Base-by-base conservation (phyloP, 2,113 vertebrate species). In the Dendrocopos noguchii region DNA sequence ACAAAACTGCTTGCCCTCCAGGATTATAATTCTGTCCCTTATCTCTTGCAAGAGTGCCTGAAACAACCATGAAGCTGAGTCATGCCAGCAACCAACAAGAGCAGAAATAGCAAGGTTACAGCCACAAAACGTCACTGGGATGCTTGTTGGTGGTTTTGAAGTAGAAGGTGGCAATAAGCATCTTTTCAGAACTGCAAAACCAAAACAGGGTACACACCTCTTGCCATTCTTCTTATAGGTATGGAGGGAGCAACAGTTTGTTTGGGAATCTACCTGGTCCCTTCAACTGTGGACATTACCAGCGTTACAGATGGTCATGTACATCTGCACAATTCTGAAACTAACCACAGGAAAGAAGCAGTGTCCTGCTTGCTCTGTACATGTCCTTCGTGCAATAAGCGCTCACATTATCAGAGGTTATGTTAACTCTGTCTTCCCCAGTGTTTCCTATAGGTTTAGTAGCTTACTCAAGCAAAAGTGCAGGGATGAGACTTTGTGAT, bases 1-100 rank as follows among this genome's bases (percentile, higher is more conserved):
- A 77, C 47, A 72, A 85, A 88, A 31, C 85, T 56, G 60, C 60
- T 83, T 94, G 83, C 42, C 72, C 57, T 90, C 42, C 56, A 88
- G 88, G 76, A 53, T 86, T 87, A 64, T 46, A 56, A 64, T 88
- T 91, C 85, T 91, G 0, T 87, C 64, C 46, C 57, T 86, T 94
- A 80, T 91, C 76, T 94, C 75, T 91, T 93, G 68, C 33, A 55
- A 93, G 82, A 24, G 16, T 77, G 64, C 39, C 79, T 87, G 91
- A 91, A 77, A 83, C 39, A 87, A 67, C 76, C 82, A 91, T 76
- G 85, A 83, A 91, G 82, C 82, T 94, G 90, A 91, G 90, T 93
- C 92, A 90, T 72, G 28, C 76, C 68, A 88, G 65, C 61, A 91
- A 15, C 76, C 80, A 91, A 39, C 34, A 65, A 67, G 87, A 72